Evolutionary conservation across 1,140 invertebrate species (phyloP).

Genomic region (Heterodera schachtii): DNA sequence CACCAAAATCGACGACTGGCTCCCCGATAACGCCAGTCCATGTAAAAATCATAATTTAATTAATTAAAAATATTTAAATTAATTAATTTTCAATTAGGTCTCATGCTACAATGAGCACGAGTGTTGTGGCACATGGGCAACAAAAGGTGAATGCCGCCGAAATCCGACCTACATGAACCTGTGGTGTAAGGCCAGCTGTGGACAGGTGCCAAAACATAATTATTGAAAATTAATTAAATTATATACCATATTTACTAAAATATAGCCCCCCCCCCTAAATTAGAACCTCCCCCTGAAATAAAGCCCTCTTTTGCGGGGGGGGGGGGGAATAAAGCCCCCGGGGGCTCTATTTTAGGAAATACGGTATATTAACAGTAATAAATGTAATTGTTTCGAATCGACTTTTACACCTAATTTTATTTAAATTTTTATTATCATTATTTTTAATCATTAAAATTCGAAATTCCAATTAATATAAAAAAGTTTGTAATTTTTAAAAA

Average conservation of each 20-base stretch:
- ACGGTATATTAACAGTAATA: too few relatives aligned
- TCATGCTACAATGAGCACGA: conserved; percentile 55
- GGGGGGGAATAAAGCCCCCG: too few relatives aligned
- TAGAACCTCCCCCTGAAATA: too few relatives aligned
- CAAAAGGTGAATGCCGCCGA: conserved; percentile 23
- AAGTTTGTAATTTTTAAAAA: too few relatives aligned
- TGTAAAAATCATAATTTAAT: neutral
- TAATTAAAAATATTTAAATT: conserved; percentile 14
- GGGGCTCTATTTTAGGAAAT: too few relatives aligned
- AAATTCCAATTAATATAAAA: too few relatives aligned
- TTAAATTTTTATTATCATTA: too few relatives aligned
- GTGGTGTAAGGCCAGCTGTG: conserved; percentile 52
- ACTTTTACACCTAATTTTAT: neutral
- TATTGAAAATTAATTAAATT: neutral
- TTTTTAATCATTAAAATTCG: too few relatives aligned
- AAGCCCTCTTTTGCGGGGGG: too few relatives aligned
- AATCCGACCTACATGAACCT: conserved; percentile 46
- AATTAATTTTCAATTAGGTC: neutral
- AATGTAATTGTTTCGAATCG: too few relatives aligned
- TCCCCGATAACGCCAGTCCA: neutral
- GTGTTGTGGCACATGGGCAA: conserved; percentile 38
- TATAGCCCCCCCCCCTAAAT: too few relatives aligned
- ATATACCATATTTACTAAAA: too few relatives aligned
- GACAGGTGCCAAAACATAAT: conserved; percentile 23
- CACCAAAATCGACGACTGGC: neutral